Evolutionary conservation across 2,113 vertebrate species (phyloP), one percentile per base, ranked within the genome.

Genomic region (Jacana jacana): DNA sequence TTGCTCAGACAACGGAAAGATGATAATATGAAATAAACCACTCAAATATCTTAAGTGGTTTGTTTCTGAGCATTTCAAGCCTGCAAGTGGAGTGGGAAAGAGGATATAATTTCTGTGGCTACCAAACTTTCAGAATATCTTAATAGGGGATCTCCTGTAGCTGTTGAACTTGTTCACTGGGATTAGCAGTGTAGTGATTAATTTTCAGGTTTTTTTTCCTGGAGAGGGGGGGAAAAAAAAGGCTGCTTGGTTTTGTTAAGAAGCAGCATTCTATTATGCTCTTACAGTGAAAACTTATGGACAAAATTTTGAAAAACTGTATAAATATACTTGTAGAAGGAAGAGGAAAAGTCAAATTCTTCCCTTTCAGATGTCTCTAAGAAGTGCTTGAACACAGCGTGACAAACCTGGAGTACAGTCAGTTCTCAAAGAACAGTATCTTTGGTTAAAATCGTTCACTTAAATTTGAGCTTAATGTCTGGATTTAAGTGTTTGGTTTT

Each of bases 181-280:
- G n/a, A n/a, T n/a, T n/a, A n/a, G n/a, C n/a, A n/a, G n/a, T n/a
- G n/a, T n/a, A n/a, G n/a, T n/a, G n/a, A n/a, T n/a, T n/a, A n/a
- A n/a, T n/a, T n/a, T n/a, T n/a, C n/a, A n/a, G n/a, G n/a, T n/a
- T n/a, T n/a, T n/a, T n/a, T n/a, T 71, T 79, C 42, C 30, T 44
- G 11, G n/a, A 44, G 7, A 1, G 1, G 4, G 3, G 1, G 4
- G 3, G 11, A 17, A 13, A 13, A 28, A 55, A 44, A 10, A 10
- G 42, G 12, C 18, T 46, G 9, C 5, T n/a, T 70, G 9, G 6
- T n/a, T 70, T 86, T 86, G 31, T 57, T 66, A 42, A 40, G n/a
- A 42, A 71, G 35, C 46, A 42, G 5, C 18, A 3, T 81, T 89
- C 37, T 60, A 4, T 78, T 92, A 12, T 6, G 22, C 10, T 83